Base-by-base conservation (phyloP, 2,113 vertebrate genomes). In the Chelonoidis abingdonii region DNA sequence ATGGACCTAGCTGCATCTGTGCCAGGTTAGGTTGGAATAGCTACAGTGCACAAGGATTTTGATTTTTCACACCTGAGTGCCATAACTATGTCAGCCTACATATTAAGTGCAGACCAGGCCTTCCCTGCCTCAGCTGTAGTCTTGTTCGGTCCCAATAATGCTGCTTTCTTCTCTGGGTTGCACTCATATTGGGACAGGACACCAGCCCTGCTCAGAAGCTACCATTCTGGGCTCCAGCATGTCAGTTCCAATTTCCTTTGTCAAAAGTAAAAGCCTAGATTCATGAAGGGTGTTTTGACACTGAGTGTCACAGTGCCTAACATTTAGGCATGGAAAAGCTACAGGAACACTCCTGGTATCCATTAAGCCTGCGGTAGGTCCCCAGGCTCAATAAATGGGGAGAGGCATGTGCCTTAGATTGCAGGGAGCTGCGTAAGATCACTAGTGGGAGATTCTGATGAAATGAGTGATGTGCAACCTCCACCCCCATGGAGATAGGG, bases 351-450 rank as follows among this genome's bases (percentile, higher is more conserved):
- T 10, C 24, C 25, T 59, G 25, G 25, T 29, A 35, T 65, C 29
- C 59, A 31, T 35, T 7, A 31, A 65, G 14, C 31, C 29, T 65
- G 59, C 17, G 59, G 31, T 12, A 65, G 31, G 31, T 16, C 13
- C 29, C 31, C 29, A 35, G 59, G 59, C 13, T 65, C 59, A 31
- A 65, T 35, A 31, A 65, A 31, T 65, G 59, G 31, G 31, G 59
- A 65, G 13, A 65, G 59, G 3, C 12, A 59, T 12, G 5, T 59
- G 57, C 57, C 57, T 59, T 59, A 12, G 11, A 35, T 29, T 65
- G 31, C 2, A 6, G 31, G 59, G 59, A 35, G 29, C 29, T 14
- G 1, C 6, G 0, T 29, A 57, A 29, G 10, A 8, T 59, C 10
- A 2, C 56, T 11, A 27, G 24, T 59, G 29, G 59, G 59, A 65